Conservation (phyloP, 2,113 vertebrate genomes). For the Pristiophorus japonicus region DNA sequence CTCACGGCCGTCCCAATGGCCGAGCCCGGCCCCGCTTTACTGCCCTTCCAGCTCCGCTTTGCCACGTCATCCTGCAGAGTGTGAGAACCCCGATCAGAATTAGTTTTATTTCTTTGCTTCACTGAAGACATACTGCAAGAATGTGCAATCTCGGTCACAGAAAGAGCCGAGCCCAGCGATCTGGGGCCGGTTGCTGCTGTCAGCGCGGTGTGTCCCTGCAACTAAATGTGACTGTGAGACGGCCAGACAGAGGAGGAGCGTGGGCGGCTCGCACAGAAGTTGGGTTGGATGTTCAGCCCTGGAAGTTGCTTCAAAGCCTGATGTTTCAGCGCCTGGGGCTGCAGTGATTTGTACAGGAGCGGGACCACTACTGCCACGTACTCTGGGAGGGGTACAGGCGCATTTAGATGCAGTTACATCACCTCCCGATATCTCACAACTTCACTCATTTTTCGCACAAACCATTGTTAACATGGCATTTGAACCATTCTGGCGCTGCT, state of each 20-base stretch:
- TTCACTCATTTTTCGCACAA: not conserved
- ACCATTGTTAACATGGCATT: not conserved
- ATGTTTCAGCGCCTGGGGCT: not conserved
- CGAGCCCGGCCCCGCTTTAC: conserved; percentile 42
- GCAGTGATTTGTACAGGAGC: not conserved
- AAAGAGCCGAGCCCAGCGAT: not conserved
- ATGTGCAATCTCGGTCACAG: not conserved
- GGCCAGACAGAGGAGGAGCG: not conserved
- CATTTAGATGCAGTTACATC: not conserved
- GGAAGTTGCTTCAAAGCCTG: not conserved
- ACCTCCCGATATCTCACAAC: not conserved
- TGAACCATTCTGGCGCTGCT: not conserved
- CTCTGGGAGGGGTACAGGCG: not conserved
- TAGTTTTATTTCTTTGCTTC: conserved; percentile 56
- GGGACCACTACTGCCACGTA: not conserved
- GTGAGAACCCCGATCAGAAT: conserved; percentile 47
- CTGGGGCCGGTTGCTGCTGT: too few species aligned
- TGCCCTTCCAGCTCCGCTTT: conserved; percentile 53
- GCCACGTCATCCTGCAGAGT: conserved; percentile 52
- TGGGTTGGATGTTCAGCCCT: not conserved
- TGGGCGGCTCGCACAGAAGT: too few species aligned
- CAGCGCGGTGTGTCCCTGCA: not conserved
- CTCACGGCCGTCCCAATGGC: conserved; percentile 41
- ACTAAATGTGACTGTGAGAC: not conserved
- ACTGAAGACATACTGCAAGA: conserved; percentile 50